Conservation (phyloP, 2,888 invertebrate species). For the Diogma glabrata region DNA sequence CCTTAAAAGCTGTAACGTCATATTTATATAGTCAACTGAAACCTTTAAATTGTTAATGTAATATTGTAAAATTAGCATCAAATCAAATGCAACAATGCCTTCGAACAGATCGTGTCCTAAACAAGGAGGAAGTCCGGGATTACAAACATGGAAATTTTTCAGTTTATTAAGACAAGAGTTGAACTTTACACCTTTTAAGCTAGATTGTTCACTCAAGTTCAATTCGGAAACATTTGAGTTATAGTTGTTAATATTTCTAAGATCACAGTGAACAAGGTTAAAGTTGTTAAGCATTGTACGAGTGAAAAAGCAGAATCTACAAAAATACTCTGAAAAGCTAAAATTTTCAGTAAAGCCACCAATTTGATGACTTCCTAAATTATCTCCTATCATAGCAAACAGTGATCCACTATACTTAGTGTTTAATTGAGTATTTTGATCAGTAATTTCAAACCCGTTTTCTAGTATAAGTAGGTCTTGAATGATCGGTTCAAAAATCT, state of each 20-base stretch:
- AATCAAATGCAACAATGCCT: slow-evolving; percentile 21
- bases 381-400: not conserved
- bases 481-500: not conserved
- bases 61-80: slow-evolving; percentile 20
- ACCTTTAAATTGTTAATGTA: slow-evolving; percentile 12
- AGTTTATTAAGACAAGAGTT: slow-evolving; percentile 22
- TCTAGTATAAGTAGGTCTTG: not conserved
- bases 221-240: not conserved
- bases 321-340: not conserved
- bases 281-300: not conserved
- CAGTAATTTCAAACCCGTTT: not conserved
- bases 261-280: not conserved
- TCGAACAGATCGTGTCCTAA: slow-evolving; percentile 24
- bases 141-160: slow-evolving; percentile 22
- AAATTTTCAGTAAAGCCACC: slow-evolving; percentile 1
- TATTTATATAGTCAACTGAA: slow-evolving; percentile 8
- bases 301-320: not conserved
- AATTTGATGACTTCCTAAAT: slow-evolving; percentile 3
- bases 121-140: slow-evolving; percentile 23
- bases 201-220: not conserved
- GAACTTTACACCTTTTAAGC: slow-evolving; percentile 20
- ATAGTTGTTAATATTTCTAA: not conserved
- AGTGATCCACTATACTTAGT: not conserved
- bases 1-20: not conserved
- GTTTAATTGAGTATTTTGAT: not conserved